phyloP scores from a whole-genome alignment of 1,140 invertebrate species.

The Temnothorax curvispinosus region DNA sequence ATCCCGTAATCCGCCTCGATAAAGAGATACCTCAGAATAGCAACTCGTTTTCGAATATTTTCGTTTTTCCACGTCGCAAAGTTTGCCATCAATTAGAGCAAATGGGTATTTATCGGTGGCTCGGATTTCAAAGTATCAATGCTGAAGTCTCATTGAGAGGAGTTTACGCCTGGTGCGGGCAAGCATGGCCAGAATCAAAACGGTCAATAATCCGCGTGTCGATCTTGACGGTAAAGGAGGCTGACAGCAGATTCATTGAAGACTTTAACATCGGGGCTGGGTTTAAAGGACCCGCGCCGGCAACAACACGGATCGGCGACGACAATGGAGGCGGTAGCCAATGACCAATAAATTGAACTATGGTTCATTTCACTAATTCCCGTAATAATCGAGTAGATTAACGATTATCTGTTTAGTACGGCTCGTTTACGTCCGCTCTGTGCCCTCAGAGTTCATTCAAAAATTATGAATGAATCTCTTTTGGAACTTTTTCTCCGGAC shows the following conservation, averaged over 20 bases:
- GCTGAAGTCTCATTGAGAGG: constrained; percentile 59
- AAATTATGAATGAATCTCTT: constrained; percentile 62
- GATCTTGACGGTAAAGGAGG: constrained; percentile 78
- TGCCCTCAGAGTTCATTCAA: constrained; percentile 42
- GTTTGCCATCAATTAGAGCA: constrained; percentile 81
- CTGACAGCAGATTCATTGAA: constrained; percentile 75
- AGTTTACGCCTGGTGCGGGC: neutral
- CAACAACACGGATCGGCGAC: constrained; percentile 72
- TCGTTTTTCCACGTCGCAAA: constrained; percentile 21
- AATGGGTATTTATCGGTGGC: constrained; percentile 69
- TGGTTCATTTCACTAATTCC: constrained; percentile 85
- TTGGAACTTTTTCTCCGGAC: constrained; percentile 9
- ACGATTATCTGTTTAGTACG: constrained; percentile 85
- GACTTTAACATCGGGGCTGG: constrained; percentile 71
- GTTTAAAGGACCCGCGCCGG: constrained; percentile 78
- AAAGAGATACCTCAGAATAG: constrained; percentile 9
- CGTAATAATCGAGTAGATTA: constrained; percentile 86
- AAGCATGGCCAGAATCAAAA: constrained; percentile 16
- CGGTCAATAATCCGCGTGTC: constrained; percentile 60
- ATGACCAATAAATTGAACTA: constrained; percentile 85
- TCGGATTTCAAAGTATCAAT: constrained; percentile 69
- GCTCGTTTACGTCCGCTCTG: constrained; percentile 79
- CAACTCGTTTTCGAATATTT: constrained; percentile 29
- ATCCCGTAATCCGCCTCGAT: neutral
- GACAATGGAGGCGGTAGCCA: constrained; percentile 78